Percentiles rank a stretch among this genome's conserved stretches.
These are phyloP conservation scores for Acleris emargana DNA, from an alignment of 2,888 invertebrate genomes.

Conservation along the genomic window DNA sequence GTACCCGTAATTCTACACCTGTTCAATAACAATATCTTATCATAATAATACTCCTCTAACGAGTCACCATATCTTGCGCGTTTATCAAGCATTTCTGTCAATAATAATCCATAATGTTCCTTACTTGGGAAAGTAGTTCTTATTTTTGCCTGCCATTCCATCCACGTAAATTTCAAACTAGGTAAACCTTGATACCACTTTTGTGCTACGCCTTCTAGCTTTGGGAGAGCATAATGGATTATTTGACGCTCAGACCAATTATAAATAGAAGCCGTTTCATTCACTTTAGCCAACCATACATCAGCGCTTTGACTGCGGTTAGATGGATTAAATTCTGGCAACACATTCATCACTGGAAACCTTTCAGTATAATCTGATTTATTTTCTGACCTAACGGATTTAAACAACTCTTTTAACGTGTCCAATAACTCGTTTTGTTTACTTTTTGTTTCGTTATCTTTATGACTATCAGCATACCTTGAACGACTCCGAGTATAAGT, in stretches of 20 bases:
- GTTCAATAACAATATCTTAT: conserved; percentile 40
- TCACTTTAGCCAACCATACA: conserved; percentile 18
- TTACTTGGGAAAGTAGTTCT: conserved; percentile 35
- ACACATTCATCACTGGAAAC: neutral
- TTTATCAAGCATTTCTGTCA: conserved; percentile 34
- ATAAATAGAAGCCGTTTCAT: conserved; percentile 11
- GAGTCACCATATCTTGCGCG: conserved; percentile 33
- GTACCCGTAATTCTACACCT: conserved; percentile 38
- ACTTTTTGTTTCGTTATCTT: too few relatives aligned
- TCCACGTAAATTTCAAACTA: conserved; percentile 28
- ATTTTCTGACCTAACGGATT: too few relatives aligned
- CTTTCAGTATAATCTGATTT: too few relatives aligned
- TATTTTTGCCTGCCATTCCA: conserved; percentile 39
- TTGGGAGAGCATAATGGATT: conserved; percentile 18
- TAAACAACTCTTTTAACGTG: too few relatives aligned
- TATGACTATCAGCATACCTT: too few relatives aligned
- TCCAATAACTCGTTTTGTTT: too few relatives aligned
- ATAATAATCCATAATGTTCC: conserved; percentile 37
- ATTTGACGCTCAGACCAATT: conserved; percentile 18
- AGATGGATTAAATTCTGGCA: conserved; percentile 19
- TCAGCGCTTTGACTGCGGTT: conserved; percentile 1
- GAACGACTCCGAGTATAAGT: too few relatives aligned
- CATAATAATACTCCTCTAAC: conserved; percentile 42
- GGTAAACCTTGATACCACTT: conserved; percentile 22
- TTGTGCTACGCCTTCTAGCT: conserved; percentile 17